These are phyloP conservation scores for Calyptomena viridis DNA, from an alignment of 2,113 vertebrate species.

Conservation along the genomic window DNA sequence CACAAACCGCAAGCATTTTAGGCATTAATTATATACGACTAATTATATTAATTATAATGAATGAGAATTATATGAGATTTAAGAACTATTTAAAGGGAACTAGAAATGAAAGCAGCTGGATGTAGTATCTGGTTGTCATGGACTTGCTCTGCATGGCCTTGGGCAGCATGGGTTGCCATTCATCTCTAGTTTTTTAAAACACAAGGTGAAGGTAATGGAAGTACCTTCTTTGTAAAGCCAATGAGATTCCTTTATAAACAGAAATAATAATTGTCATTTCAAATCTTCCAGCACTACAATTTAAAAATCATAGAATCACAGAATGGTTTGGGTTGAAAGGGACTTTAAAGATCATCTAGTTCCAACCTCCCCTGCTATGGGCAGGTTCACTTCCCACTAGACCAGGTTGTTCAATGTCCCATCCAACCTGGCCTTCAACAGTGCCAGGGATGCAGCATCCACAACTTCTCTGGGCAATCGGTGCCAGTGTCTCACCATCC, in stretches of 20 bases:
- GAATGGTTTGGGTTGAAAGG: neutral
- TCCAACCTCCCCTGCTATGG: neutral
- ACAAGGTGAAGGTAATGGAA: neutral
- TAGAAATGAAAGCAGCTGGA: conserved; percentile 11
- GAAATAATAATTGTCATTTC: neutral
- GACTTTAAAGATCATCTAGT: neutral
- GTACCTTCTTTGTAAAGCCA: neutral
- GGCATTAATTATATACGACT: conserved; percentile 31
- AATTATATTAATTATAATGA: conserved; percentile 33
- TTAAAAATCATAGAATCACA: neutral
- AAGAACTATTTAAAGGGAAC: conserved; percentile 4
- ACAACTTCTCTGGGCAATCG: neutral
- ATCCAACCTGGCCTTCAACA: neutral
- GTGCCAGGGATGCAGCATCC: neutral
- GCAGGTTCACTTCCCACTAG: neutral
- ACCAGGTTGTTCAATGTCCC: neutral
- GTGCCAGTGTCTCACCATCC: neutral
- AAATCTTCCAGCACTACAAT: neutral
- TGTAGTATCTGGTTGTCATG: neutral
- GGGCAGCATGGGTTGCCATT: neutral
- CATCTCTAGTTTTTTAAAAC: neutral
- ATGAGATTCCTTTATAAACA: neutral
- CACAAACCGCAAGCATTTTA: neutral
- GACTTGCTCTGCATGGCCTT: neutral
- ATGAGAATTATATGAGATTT: neutral